A percentile compares a stretch with the other conserved stretches of the same genome.
These are phyloP conservation scores for Tenebrosternarchus preto DNA, from an alignment of 2,113 vertebrate species.

Conservation along the genomic window DNA sequence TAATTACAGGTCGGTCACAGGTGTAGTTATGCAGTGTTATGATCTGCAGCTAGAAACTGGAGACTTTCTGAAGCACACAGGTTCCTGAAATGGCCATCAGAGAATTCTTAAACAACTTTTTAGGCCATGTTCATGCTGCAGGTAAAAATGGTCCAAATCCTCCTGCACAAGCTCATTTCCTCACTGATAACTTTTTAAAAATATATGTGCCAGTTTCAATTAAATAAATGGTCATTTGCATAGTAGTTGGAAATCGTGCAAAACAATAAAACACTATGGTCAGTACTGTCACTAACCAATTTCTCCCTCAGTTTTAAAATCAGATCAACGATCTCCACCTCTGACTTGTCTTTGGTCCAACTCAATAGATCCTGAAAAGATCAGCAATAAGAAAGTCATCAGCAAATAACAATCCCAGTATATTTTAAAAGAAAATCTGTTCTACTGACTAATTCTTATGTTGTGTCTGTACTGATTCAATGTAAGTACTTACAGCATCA, in stretches of 20 bases:
- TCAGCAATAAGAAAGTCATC: neutral
- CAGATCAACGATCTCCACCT: constrained; percentile 92
- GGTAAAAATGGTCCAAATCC: too few species aligned
- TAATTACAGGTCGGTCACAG: neutral
- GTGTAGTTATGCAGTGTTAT: neutral
- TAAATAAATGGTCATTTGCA: neutral
- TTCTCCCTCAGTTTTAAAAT: constrained; percentile 92
- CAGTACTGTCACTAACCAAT: constrained; percentile 73
- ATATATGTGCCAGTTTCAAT: neutral
- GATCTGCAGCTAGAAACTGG: neutral
- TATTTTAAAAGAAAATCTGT: too few species aligned
- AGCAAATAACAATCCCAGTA: neutral
- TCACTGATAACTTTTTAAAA: neutral
- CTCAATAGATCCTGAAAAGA: constrained; percentile 79
- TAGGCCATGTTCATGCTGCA: too few species aligned
- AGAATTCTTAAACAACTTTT: too few species aligned
- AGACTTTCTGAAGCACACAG: too few species aligned
- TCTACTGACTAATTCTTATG: too few species aligned
- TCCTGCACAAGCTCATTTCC: neutral
- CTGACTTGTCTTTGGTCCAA: constrained; percentile 93
- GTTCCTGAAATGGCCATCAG: too few species aligned
- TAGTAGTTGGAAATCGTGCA: neutral
- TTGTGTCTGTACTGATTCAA: neutral
- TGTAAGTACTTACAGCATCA: constrained; percentile 77
- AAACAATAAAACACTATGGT: neutral